Evolutionary conservation across 1,140 invertebrate species (phyloP).

Genomic region (Probaryconus sp.): DNA sequence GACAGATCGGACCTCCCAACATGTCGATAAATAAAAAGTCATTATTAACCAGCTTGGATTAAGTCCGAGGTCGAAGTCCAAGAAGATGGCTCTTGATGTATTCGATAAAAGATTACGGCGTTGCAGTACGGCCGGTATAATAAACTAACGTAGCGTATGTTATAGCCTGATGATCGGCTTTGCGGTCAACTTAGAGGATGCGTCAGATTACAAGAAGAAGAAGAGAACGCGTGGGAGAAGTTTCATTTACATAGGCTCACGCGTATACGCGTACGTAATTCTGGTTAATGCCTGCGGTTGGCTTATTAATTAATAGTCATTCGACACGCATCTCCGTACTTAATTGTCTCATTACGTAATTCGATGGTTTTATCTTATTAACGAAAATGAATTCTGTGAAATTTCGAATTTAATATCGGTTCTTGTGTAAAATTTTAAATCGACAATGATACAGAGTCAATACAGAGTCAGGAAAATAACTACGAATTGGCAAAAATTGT

Average conservation of each 20-base stretch:
- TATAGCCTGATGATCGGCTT: slow-evolving; percentile 44
- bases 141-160: slow-evolving; percentile 13
- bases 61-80: slow-evolving; percentile 15
- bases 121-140: slow-evolving; percentile 33
- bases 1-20: neutral
- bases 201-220: slow-evolving; percentile 42
- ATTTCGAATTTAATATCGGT: too few species aligned
- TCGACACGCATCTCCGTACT: neutral
- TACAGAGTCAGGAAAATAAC: too few species aligned
- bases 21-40: slow-evolving; percentile 31
- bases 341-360: slow-evolving; percentile 36
- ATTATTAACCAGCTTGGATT: slow-evolving; percentile 28
- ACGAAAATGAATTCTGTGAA: too few species aligned
- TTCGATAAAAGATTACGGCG: slow-evolving; percentile 42
- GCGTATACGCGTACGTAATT: slow-evolving; percentile 38
- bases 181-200: slow-evolving; percentile 45
- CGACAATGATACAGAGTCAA: too few species aligned
- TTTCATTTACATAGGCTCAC: slow-evolving; percentile 46
- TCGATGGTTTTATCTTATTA: too few species aligned
- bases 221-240: slow-evolving; percentile 54
- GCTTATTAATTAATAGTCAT: slow-evolving; percentile 47
- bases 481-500: too few species aligned
- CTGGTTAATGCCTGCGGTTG: slow-evolving; percentile 11
- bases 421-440: too few species aligned
- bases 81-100: slow-evolving; percentile 29